A percentile compares a stretch with the other conserved stretches of the same genome.
phyloP scores from a whole-genome alignment of 2,888 invertebrate genomes.

The Campopleginae sp. region DNA sequence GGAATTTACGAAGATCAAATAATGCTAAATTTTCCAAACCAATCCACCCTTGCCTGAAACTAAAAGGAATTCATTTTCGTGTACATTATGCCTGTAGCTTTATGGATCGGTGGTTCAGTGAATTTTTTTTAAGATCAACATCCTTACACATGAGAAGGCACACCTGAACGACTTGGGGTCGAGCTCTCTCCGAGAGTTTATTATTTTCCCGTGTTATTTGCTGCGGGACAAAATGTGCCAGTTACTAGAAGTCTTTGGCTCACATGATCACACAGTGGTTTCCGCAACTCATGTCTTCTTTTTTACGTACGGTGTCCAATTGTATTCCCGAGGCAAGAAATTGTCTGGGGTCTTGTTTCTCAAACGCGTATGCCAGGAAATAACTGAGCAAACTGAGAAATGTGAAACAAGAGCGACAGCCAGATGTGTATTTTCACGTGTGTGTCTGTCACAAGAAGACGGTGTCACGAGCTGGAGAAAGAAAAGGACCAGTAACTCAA shows the following conservation, averaged over 20 bases:
- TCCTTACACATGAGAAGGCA: not conserved
- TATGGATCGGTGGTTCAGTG: not conserved
- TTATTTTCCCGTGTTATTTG: slow-evolving; percentile 33
- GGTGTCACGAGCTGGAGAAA: not conserved
- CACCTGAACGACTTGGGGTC: not conserved
- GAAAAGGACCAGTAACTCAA: slow-evolving; percentile 8
- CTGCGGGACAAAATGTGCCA: slow-evolving; percentile 34
- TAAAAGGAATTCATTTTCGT: not conserved
- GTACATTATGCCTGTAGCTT: too few species aligned
- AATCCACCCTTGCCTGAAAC: not conserved
- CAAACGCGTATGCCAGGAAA: slow-evolving; percentile 34
- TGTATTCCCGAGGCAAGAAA: slow-evolving; percentile 27
- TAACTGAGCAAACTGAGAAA: slow-evolving; percentile 20
- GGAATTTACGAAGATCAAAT: not conserved
- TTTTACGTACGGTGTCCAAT: slow-evolving; percentile 33
- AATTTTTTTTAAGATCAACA: not conserved
- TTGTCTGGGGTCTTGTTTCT: slow-evolving; percentile 35
- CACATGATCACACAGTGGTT: slow-evolving; percentile 17
- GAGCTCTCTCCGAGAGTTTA: not conserved
- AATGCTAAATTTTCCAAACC: not conserved
- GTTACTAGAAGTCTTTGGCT: not conserved
- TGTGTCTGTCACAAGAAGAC: not conserved
- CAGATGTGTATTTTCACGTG: slow-evolving; percentile 2
- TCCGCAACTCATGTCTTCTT: not conserved
- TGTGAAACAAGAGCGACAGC: slow-evolving; percentile 33